A percentile compares a stretch with the other conserved stretches of the same genome.
These are phyloP conservation scores for Emydoidea blandingii DNA, from an alignment of 2,797 vertebrate genomes.

Conservation along the genomic window DNA sequence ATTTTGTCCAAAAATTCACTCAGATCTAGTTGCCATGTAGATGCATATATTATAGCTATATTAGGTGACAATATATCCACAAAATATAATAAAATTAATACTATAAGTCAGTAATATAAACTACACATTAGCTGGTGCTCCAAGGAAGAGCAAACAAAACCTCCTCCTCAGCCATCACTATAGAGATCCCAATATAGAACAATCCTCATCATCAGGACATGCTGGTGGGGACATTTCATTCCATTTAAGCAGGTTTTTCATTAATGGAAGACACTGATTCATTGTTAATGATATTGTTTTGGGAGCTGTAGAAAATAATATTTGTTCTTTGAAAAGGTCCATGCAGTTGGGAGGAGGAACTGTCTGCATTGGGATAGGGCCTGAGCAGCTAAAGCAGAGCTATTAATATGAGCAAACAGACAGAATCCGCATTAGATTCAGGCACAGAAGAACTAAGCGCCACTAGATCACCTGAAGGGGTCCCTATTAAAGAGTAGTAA, in stretches of 20 bases:
- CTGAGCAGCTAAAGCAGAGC: not conserved
- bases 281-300: rapidly evolving
- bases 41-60: not conserved
- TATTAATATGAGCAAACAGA: not conserved
- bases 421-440: not conserved
- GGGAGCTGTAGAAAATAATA: not conserved
- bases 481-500: not conserved
- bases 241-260: not conserved
- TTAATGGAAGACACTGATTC: not conserved
- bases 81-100: too few relatives aligned
- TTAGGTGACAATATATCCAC: rapidly evolving
- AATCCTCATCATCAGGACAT: too few relatives aligned
- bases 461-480: not conserved
- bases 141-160: not conserved
- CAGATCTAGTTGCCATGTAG: too few relatives aligned
- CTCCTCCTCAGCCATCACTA: not conserved
- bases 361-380: not conserved
- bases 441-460: not conserved
- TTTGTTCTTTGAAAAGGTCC: not conserved
- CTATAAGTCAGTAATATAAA: not conserved
- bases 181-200: too few relatives aligned
- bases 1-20: too few relatives aligned
- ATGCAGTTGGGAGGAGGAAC: not conserved
- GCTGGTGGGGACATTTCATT: not conserved
- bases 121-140: not conserved